phyloP scores from a whole-genome alignment of 2,888 invertebrate species.

The Sphaerophoria rueppellii region DNA sequence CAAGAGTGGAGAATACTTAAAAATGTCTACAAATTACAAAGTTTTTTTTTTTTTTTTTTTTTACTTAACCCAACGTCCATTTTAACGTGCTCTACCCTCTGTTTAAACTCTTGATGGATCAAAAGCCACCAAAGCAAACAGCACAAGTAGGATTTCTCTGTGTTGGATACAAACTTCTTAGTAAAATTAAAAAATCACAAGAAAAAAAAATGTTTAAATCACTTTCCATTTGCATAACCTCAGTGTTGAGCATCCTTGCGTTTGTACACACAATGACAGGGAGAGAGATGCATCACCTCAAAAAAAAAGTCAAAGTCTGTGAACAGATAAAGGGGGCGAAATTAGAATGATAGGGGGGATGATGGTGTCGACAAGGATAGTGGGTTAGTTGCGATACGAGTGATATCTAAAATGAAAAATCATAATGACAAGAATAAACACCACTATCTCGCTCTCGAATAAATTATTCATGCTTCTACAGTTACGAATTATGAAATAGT shows the following conservation, averaged over 20 bases:
- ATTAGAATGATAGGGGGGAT: background rate
- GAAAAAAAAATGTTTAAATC: conserved; percentile 46
- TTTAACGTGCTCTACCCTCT: background rate
- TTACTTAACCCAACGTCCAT: conserved; percentile 5
- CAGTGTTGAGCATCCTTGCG: conserved; percentile 65
- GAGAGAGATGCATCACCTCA: conserved; percentile 55
- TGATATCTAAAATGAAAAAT: conserved; percentile 71
- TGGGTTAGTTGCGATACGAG: conserved; percentile 37
- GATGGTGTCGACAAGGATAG: background rate
- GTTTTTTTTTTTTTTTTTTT: conserved; percentile 32
- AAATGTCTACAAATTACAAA: conserved; percentile 67
- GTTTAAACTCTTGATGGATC: background rate
- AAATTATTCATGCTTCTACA: conserved; percentile 70
- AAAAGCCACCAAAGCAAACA: conserved; percentile 57
- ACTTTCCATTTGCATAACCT: conserved; percentile 72
- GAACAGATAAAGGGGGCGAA: background rate
- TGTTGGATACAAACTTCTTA: conserved; percentile 39
- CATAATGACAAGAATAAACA: conserved; percentile 73
- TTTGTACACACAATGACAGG: conserved; percentile 58
- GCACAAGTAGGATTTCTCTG: conserved; percentile 12
- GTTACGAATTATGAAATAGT: conserved; percentile 70
- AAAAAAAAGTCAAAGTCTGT: conserved; percentile 36
- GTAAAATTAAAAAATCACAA: conserved; percentile 58
- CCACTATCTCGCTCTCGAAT: conserved; percentile 57
- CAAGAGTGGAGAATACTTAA: conserved; percentile 61